Evolutionary conservation across 2,113 vertebrate species (phyloP), one percentile per base, ranked within the genome.

Genomic region (Ailuropoda melanoleuca): DNA sequence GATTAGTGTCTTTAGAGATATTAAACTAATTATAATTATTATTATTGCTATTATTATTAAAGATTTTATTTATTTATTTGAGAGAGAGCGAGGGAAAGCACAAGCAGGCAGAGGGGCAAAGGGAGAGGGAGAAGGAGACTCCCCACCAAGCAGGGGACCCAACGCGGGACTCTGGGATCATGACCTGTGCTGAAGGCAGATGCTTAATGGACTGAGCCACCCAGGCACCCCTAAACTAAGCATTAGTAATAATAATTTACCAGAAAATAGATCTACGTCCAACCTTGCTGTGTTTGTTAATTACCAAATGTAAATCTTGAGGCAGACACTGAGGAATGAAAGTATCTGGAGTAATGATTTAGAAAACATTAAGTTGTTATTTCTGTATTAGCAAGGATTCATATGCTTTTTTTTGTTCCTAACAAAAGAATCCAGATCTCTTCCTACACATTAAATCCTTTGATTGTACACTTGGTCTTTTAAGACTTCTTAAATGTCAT

Each of bases 401-500:
- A 68, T 68, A 55, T 58, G 12, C 37, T 96, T 96, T 96, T 81
- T 26, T 66, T 68, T 92, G 37, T 72, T 88, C 39, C 37, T 68
- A 88, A 58, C 46, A 95, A 90, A 88, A 88, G 48, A 90, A 85
- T 66, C 21, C 60, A 53, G n/a, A 84, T 88, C n/a, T 82, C 17
- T 53, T 90, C 46, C 83, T n/a, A 88, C 60, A 87, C 43, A 39
- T 56, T 64, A 90, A 93, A 50, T 88, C 15, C 86, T 60, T 56
- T 75, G n/a, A 88, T 90, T 48, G 4, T 26, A 95, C 8, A 21
- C 8, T 88, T 7, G 2, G 39, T 96, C 60, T 77, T 95, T n/a
- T 37, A 89, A 81, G 37, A 80, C 29, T 95, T 77, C 64, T 14
- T 39, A 96, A 91, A 95, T 95, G 56, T 90, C 87, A 97, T 23